phyloP scores from a whole-genome alignment of 2,888 invertebrate species.

The Acleris laterana region DNA sequence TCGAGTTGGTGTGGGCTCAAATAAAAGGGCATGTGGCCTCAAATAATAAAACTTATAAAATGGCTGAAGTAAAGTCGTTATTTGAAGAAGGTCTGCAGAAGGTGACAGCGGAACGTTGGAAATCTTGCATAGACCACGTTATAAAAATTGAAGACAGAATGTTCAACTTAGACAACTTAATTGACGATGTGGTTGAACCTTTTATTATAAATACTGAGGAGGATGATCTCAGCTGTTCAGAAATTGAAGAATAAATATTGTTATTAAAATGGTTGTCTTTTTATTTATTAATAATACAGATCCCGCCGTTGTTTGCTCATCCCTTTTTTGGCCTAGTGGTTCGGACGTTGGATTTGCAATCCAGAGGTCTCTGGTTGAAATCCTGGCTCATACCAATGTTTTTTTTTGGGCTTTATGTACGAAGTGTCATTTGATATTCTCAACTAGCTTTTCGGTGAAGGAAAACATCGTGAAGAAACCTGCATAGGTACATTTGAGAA shows the following conservation, averaged over 20 bases:
- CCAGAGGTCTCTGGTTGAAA: slow-evolving; percentile 11
- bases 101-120: slow-evolving; percentile 17
- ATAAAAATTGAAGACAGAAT: slow-evolving; percentile 20
- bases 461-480: too few species aligned
- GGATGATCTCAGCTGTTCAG: slow-evolving; percentile 10
- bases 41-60: slow-evolving; percentile 26
- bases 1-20: too few species aligned
- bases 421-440: too few species aligned
- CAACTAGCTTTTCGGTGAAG: too few species aligned
- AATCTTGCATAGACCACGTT: slow-evolving; percentile 22
- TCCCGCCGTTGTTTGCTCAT: not conserved
- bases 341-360: slow-evolving; percentile 7
- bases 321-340: slow-evolving; percentile 8
- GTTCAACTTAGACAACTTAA: slow-evolving; percentile 9
- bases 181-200: slow-evolving; percentile 12
- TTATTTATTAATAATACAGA: not conserved
- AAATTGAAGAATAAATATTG: slow-evolving; percentile 11
- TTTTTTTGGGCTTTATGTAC: too few species aligned
- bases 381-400: slow-evolving; percentile 6
- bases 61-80: slow-evolving; percentile 25
- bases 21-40: slow-evolving; percentile 28
- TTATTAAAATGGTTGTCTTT: slow-evolving; percentile 8
- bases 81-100: slow-evolving; percentile 6
- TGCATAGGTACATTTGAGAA: not conserved
- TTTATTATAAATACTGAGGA: slow-evolving; percentile 7